phyloP scores from a whole-genome alignment of 2,113 vertebrate species.

The Cariama cristata region DNA sequence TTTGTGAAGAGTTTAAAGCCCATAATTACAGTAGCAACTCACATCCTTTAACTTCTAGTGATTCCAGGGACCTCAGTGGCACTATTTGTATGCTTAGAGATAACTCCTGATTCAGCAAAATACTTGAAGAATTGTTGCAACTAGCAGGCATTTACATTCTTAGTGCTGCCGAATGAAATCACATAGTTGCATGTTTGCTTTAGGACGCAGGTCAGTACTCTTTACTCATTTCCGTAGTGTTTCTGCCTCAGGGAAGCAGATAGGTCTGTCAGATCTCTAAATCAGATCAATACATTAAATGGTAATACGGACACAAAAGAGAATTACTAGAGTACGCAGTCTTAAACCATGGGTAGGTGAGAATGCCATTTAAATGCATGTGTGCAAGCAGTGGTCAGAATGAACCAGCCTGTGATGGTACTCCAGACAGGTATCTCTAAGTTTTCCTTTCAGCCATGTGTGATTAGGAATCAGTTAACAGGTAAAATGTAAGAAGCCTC shows the following conservation, averaged over 20 bases:
- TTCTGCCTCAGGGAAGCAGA: neutral
- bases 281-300: neutral
- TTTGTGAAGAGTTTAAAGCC: neutral
- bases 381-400: neutral
- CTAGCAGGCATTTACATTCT: neutral
- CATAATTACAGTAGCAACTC: neutral
- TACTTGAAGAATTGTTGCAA: neutral
- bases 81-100: neutral
- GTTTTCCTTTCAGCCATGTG: neutral
- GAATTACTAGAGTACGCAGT: neutral
- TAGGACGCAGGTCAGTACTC: neutral
- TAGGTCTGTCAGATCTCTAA: conserved; percentile 24
- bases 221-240: neutral
- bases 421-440: neutral
- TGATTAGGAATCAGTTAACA: neutral
- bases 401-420: neutral
- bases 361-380: neutral
- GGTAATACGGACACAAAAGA: neutral
- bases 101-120: neutral
- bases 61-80: neutral
- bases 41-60: neutral
- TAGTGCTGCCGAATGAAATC: neutral
- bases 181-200: neutral
- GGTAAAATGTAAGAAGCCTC: neutral
- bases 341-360: neutral